Evolutionary conservation across 2,888 invertebrate genomes (phyloP).

Genomic region (Hybos culiciformis): DNA sequence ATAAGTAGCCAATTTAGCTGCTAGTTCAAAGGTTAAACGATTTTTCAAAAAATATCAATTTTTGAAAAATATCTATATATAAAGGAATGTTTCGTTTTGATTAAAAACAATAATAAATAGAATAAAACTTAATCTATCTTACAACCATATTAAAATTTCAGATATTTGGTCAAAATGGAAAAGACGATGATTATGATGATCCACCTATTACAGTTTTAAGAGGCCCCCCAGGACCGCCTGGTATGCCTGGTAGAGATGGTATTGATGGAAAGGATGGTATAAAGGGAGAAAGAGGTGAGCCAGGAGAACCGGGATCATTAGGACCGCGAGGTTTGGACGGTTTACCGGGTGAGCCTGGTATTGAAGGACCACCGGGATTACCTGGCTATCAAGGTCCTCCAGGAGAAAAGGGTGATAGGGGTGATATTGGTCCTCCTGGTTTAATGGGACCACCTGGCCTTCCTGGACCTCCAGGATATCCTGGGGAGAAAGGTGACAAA

Average conservation of each 20-base stretch:
- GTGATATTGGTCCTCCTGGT: slow-evolving; percentile 86
- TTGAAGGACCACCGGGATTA: slow-evolving; percentile 71
- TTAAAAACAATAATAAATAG: too few relatives aligned
- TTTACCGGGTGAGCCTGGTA: slow-evolving; percentile 62
- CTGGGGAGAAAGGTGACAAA: slow-evolving; percentile 79
- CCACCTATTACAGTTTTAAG: slow-evolving; percentile 40
- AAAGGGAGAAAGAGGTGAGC: slow-evolving; percentile 47
- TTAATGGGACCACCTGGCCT: slow-evolving; percentile 86
- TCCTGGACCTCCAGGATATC: slow-evolving; percentile 71
- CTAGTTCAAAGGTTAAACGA: too few relatives aligned
- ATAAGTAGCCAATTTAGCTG: too few relatives aligned
- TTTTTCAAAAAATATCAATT: too few relatives aligned
- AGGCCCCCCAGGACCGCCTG: slow-evolving; percentile 53
- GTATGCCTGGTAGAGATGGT: slow-evolving; percentile 34
- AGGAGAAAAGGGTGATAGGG: slow-evolving; percentile 65
- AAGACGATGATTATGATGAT: slow-evolving; percentile 36
- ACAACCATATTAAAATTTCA: too few relatives aligned
- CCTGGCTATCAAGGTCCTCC: slow-evolving; percentile 70
- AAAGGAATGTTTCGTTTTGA: too few relatives aligned
- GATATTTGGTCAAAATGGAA: slow-evolving; percentile 36
- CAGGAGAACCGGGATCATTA: slow-evolving; percentile 61
- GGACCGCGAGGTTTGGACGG: slow-evolving; percentile 66
- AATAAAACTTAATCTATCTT: too few relatives aligned
- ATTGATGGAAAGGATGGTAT: slow-evolving; percentile 37
- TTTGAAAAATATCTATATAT: too few relatives aligned